phyloP scores from a whole-genome alignment of 2,113 vertebrate genomes.

The Oceanites oceanicus region DNA sequence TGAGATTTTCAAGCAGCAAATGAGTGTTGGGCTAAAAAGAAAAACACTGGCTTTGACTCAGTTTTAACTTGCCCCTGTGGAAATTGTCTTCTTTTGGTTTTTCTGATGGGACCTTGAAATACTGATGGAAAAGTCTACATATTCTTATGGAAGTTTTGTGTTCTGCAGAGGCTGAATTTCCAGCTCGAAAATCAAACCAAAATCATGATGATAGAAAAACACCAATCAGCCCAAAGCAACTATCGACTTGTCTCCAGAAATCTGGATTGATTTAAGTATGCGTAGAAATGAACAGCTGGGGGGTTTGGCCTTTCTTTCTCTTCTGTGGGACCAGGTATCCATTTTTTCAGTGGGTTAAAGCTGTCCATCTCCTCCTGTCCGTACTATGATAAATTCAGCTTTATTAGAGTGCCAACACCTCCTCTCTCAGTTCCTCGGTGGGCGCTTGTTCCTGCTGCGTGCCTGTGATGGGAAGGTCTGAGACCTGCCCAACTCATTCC shows the following conservation, averaged over 20 bases:
- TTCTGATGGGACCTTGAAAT: not conserved
- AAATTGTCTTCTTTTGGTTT: not conserved
- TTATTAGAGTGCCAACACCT: not conserved
- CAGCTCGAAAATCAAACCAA: not conserved
- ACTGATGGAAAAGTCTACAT: not conserved
- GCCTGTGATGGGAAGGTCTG: not conserved
- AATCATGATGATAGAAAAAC: not conserved
- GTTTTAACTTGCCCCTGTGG: not conserved
- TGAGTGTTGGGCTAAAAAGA: not conserved
- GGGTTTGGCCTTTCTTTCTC: not conserved
- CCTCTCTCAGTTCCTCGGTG: not conserved
- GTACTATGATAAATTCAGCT: not conserved
- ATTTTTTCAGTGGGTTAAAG: not conserved
- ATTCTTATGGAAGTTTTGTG: not conserved
- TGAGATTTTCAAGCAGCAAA: not conserved
- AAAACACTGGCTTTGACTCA: not conserved
- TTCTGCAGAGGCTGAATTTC: not conserved
- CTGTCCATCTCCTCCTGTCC: not conserved
- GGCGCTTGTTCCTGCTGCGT: fast-evolving
- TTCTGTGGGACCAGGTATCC: not conserved
- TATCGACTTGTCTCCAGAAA: not conserved
- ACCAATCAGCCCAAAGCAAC: not conserved
- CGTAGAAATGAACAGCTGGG: not conserved
- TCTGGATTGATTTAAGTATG: not conserved
- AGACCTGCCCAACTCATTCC: not conserved